A percentile compares a stretch with the other conserved stretches of the same genome.
Conservation (phyloP, 2,888 invertebrate genomes). For the Drosophila atripex region DNA sequence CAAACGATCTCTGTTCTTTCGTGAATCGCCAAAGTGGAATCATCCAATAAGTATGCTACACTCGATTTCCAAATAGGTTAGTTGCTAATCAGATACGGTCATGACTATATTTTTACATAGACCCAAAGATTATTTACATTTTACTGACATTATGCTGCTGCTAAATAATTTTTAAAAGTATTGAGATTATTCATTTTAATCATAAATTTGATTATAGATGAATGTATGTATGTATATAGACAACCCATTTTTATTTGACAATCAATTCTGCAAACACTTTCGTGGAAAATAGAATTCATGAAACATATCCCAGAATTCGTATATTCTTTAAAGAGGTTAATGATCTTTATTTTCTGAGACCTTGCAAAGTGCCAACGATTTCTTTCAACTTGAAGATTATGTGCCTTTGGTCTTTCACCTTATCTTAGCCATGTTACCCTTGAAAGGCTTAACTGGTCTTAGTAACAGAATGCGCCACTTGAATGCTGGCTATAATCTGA, state of each 20-base stretch:
- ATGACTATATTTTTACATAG: neutral
- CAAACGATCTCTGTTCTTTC: too few relatives aligned
- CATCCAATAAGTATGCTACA: neutral
- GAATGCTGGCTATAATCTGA: slow-evolving; percentile 2
- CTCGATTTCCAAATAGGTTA: neutral
- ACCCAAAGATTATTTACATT: neutral
- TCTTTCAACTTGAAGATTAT: slow-evolving; percentile 20
- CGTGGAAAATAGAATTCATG: neutral
- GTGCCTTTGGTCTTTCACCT: neutral
- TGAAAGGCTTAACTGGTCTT: slow-evolving; percentile 13
- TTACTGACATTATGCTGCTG: neutral
- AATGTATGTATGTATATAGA: too few relatives aligned
- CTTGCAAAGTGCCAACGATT: slow-evolving; percentile 15
- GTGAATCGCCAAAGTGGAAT: neutral
- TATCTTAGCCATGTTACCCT: slow-evolving; percentile 18
- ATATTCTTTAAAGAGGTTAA: slow-evolving; percentile 4
- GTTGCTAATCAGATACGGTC: neutral
- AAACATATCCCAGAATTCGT: neutral
- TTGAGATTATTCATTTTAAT: neutral
- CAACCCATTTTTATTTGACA: neutral
- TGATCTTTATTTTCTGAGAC: slow-evolving; percentile 1
- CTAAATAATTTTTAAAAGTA: neutral
- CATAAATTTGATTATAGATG: too few relatives aligned
- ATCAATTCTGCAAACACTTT: neutral
- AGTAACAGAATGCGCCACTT: slow-evolving; percentile 22